phyloP scores from a whole-genome alignment of 2,888 invertebrate genomes.

The Mythimna loreyi region DNA sequence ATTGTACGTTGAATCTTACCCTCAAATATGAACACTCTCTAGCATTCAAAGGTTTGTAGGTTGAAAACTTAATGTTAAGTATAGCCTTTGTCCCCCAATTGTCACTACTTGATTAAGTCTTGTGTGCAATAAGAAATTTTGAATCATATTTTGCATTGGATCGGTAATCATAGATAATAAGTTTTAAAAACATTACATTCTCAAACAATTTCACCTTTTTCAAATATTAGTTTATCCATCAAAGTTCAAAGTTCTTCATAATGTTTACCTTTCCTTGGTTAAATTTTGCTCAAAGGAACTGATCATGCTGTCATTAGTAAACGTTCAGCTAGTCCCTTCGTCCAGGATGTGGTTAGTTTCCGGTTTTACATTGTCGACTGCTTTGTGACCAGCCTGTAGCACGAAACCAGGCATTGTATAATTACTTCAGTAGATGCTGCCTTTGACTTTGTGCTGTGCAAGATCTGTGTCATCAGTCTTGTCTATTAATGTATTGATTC shows the following conservation, averaged over 20 bases:
- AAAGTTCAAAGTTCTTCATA: background rate
- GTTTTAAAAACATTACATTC: too few species aligned
- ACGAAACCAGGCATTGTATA: constrained; percentile 1
- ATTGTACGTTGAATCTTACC: too few species aligned
- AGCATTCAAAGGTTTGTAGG: too few species aligned
- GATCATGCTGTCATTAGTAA: constrained; percentile 43
- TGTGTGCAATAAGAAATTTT: too few species aligned
- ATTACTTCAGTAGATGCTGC: constrained; percentile 22
- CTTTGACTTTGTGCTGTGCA: background rate
- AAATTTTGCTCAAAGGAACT: constrained; percentile 27
- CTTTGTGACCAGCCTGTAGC: constrained; percentile 22
- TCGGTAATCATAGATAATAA: too few species aligned
- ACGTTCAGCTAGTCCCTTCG: constrained; percentile 36
- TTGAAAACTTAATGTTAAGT: too few species aligned
- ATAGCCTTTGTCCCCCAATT: too few species aligned
- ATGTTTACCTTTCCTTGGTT: background rate
- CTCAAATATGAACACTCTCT: too few species aligned
- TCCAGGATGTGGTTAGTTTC: constrained; percentile 50
- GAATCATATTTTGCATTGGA: too few species aligned
- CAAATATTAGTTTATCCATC: too few species aligned
- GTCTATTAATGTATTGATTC: background rate
- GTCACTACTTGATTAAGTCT: too few species aligned
- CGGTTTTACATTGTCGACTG: constrained; percentile 37
- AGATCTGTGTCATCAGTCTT: background rate
- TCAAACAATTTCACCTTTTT: too few species aligned